Percentiles rank a stretch among this genome's conserved stretches.
Conservation (phyloP, 2,113 vertebrate genomes). For the Opisthocomus hoazin region DNA sequence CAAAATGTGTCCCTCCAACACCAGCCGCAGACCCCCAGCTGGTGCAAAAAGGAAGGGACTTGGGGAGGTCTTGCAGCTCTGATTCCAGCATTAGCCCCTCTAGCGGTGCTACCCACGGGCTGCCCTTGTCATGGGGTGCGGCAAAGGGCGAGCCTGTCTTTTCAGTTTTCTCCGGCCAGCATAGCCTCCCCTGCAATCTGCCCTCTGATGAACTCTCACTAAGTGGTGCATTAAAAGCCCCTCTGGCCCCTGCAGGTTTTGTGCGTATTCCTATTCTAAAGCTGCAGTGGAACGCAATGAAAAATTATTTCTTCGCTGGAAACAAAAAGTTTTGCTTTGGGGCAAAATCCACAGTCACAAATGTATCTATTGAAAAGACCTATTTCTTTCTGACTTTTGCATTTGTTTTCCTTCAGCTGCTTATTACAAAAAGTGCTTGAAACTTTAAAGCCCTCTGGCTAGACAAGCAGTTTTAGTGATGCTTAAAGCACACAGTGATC, state of each 20-base stretch:
- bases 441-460: neutral
- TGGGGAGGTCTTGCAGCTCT: neutral
- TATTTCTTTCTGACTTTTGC: neutral
- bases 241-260: neutral
- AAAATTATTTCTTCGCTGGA: neutral
- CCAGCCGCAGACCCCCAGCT: neutral
- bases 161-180: neutral
- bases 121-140: neutral
- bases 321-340: neutral
- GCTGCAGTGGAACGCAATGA: neutral
- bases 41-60: neutral
- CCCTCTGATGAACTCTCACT: neutral
- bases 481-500: neutral
- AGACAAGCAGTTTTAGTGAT: neutral
- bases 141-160: neutral
- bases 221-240: neutral
- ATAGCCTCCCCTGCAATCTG: neutral
- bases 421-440: neutral
- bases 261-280: neutral
- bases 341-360: neutral
- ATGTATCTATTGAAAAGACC: neutral
- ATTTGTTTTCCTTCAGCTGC: neutral
- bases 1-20: accelerated
- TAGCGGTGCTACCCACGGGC: neutral
- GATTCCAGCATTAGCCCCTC: neutral